Conservation (phyloP, 2,113 vertebrate species). For the Oryctolagus cuniculus region DNA sequence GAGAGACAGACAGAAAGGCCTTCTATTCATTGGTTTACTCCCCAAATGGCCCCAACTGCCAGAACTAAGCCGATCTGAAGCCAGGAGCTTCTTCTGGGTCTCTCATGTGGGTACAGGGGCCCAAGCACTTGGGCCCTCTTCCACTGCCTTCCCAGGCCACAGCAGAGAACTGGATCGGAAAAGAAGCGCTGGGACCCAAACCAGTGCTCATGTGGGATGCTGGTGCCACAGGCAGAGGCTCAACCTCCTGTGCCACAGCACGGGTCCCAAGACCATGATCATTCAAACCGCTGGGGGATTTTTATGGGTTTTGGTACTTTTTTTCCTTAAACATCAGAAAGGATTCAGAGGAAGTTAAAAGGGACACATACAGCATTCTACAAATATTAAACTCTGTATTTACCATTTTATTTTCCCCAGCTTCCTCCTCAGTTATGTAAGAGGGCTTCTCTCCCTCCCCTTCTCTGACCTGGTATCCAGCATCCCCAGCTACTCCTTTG, state of each 20-base stretch:
- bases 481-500: neutral
- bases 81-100: no score
- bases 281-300: neutral
- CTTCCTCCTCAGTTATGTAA: constrained; percentile 9
- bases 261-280: constrained; percentile 14
- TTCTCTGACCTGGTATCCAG: neutral
- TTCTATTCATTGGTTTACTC: no score
- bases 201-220: no score
- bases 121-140: no score
- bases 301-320: neutral
- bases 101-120: no score
- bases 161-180: no score
- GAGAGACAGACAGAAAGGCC: no score
- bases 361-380: neutral
- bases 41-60: no score
- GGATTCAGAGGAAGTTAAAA: neutral
- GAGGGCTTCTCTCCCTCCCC: neutral
- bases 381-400: neutral
- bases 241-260: neutral
- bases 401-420: neutral
- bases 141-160: no score
- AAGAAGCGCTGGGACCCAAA: no score
- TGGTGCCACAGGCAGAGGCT: neutral
- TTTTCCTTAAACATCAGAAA: neutral
- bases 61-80: no score